phyloP scores from a whole-genome alignment of 2,888 invertebrate species.

The Steinernema carpocapsae region DNA sequence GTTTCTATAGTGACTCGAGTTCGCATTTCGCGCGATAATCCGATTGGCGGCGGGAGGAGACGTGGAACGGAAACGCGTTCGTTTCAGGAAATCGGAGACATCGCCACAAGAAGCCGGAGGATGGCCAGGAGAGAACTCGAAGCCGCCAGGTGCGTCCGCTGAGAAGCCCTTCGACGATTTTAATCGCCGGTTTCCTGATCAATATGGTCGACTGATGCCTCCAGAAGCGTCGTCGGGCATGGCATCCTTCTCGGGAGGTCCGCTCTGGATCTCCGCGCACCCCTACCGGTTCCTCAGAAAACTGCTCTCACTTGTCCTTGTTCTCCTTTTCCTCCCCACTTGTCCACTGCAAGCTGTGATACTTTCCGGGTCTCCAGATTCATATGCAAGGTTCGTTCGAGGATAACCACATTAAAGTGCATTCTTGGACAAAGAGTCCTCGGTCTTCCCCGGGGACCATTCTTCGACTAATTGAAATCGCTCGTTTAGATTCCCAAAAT shows the following conservation, averaged over 20 bases:
- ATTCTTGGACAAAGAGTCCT: slow-evolving; percentile 4
- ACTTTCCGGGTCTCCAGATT: slow-evolving; percentile 59
- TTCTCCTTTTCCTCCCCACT: slow-evolving; percentile 2
- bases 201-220: slow-evolving; percentile 27
- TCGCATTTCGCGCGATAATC: slow-evolving; percentile 6
- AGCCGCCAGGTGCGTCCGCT: neutral
- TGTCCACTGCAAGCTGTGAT: slow-evolving; percentile 47
- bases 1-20: slow-evolving; percentile 29
- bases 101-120: slow-evolving; percentile 15
- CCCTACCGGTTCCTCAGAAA: neutral
- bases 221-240: neutral
- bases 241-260: neutral
- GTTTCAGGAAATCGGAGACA: slow-evolving; percentile 28
- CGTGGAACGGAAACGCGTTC: neutral
- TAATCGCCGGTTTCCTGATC: neutral
- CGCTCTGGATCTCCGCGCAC: neutral
- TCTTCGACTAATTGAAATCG: slow-evolving; percentile 34
- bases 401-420: slow-evolving; percentile 26
- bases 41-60: neutral
- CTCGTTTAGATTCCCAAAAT: slow-evolving; percentile 75
- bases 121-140: neutral
- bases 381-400: slow-evolving; percentile 58
- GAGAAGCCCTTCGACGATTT: neutral
- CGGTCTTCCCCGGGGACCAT: slow-evolving; percentile 3
- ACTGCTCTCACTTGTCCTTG: slow-evolving; percentile 2